phyloP scores from a whole-genome alignment of 1,140 invertebrate species.

The Reticulitermes speratus region DNA sequence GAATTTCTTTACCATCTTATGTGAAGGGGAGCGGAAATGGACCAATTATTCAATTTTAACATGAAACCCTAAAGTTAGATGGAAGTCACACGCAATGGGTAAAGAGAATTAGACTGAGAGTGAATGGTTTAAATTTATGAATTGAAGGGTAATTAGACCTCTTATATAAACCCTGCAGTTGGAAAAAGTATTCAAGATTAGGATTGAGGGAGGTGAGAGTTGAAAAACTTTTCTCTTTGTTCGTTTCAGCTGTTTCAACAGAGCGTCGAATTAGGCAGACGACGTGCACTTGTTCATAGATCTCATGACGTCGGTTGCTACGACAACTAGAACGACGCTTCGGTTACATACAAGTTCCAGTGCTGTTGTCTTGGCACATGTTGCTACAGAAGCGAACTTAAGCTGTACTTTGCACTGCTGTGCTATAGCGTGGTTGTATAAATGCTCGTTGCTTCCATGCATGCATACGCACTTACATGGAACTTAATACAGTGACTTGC shows the following conservation, averaged over 20 bases:
- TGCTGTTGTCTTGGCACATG: background rate
- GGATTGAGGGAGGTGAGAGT: background rate
- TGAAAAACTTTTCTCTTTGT: background rate
- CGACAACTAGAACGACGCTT: background rate
- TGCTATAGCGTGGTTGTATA: too few relatives aligned
- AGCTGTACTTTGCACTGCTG: background rate
- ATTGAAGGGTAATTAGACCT: background rate
- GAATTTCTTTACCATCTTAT: background rate
- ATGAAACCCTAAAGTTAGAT: background rate
- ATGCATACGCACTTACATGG: too few relatives aligned
- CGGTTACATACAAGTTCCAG: background rate
- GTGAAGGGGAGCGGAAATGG: background rate
- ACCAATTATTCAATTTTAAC: background rate
- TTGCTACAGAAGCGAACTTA: background rate
- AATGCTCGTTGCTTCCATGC: too few relatives aligned
- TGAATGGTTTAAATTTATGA: background rate
- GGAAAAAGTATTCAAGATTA: background rate
- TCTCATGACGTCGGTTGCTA: background rate
- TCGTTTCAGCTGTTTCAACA: slow-evolving; percentile 6
- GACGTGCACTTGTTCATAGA: background rate
- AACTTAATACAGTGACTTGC: too few relatives aligned
- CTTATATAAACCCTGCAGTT: background rate
- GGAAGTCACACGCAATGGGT: background rate
- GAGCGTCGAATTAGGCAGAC: background rate
- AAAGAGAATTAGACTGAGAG: background rate